phyloP scores from a whole-genome alignment of 2,888 invertebrate species.

The Oscheius onirici region DNA sequence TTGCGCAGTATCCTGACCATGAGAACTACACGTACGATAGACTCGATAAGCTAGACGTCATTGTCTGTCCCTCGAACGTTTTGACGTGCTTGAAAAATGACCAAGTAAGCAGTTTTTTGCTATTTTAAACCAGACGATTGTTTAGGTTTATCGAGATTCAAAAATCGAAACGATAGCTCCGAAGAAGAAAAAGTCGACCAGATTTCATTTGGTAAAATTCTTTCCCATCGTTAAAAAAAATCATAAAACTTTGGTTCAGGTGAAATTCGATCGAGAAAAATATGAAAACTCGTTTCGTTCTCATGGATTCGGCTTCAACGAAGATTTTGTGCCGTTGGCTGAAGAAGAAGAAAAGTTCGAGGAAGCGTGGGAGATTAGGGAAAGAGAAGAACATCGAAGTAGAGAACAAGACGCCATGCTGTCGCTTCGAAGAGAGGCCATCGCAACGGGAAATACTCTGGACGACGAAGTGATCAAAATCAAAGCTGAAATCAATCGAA shows the following conservation, averaged over 20 bases:
- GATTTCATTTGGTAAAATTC: not conserved
- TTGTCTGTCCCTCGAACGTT: not conserved
- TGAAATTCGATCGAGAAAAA: not conserved
- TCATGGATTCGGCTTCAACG: not conserved
- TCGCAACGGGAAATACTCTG: not conserved
- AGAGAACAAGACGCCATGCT: not conserved
- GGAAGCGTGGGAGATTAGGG: not conserved
- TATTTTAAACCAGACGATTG: too few species aligned
- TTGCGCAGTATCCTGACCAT: not conserved
- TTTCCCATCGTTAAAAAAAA: too few species aligned
- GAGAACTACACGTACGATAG: constrained; percentile 9
- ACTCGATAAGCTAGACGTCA: not conserved
- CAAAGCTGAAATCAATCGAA: not conserved
- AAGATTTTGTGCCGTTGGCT: not conserved
- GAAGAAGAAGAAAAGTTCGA: too few species aligned
- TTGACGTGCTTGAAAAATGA: too few species aligned
- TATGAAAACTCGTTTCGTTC: not conserved
- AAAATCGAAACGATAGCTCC: not conserved
- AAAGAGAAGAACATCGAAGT: not conserved
- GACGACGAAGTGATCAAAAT: not conserved
- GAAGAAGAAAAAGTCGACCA: not conserved
- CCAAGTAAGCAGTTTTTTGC: too few species aligned
- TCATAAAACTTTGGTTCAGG: too few species aligned
- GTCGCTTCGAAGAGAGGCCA: not conserved
- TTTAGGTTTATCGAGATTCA: too few species aligned